phyloP scores from a whole-genome alignment of 2,888 invertebrate species.

The Cryptocheilus praepositus region DNA sequence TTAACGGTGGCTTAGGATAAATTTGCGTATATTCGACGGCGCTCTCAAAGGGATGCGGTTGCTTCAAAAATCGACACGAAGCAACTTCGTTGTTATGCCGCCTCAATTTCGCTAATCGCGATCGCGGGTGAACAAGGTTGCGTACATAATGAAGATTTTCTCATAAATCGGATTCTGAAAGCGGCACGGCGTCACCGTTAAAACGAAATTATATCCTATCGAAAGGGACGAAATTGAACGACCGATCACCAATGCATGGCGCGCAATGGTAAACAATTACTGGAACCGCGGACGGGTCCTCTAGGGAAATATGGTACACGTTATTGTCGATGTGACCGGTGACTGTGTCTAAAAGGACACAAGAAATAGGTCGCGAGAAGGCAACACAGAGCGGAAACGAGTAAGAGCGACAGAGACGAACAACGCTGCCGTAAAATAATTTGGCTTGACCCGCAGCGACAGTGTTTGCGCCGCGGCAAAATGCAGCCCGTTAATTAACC shows the following conservation, averaged over 20 bases:
- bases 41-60: constrained; percentile 2
- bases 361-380: constrained; percentile 15
- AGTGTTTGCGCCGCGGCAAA: too few species aligned
- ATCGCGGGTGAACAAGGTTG: too few species aligned
- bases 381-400: not conserved
- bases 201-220: too few species aligned
- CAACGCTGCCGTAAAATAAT: too few species aligned
- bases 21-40: not conserved
- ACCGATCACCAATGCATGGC: constrained; percentile 7
- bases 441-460: too few species aligned
- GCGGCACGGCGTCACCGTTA: too few species aligned
- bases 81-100: constrained; percentile 3
- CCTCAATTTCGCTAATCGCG: too few species aligned
- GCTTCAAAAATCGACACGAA: not conserved
- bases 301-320: constrained; percentile 50
- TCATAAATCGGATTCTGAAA: too few species aligned
- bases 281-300: constrained; percentile 41
- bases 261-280: constrained; percentile 35
- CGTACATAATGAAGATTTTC: too few species aligned
- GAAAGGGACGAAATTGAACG: constrained; percentile 12
- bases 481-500: too few species aligned
- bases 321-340: constrained; percentile 40
- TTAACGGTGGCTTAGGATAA: not conserved
- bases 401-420: too few species aligned
- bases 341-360: constrained; percentile 7